Percentiles rank a stretch among this genome's conserved stretches.
These are phyloP conservation scores for Myocastor coypus DNA, from an alignment of 2,113 vertebrate genomes.

Conservation along the genomic window DNA sequence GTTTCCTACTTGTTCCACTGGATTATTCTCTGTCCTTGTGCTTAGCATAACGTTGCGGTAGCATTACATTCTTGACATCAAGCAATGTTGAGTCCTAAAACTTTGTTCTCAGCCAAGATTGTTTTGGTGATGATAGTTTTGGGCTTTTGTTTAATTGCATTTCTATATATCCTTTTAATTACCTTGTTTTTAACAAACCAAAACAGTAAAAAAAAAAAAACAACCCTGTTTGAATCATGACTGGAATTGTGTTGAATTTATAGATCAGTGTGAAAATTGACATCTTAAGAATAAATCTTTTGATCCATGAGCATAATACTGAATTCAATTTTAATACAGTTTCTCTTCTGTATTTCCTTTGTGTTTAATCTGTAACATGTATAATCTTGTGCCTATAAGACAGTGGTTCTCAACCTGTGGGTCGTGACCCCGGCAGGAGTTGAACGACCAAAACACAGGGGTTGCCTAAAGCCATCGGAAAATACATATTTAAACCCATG, in stretches of 20 bases:
- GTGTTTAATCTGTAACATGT: not conserved
- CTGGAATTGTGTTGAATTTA: not conserved
- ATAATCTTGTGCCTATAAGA: not conserved
- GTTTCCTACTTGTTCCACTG: not conserved
- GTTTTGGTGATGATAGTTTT: not conserved
- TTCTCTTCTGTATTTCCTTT: not conserved
- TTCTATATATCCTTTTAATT: not conserved
- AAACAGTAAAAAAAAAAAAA: not conserved
- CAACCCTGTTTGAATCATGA: not conserved
- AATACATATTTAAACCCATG: no score
- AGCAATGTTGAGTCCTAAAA: not conserved
- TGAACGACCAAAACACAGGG: no score
- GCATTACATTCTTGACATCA: not conserved
- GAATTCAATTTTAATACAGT: slow-evolving; percentile 1
- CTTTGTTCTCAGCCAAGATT: not conserved
- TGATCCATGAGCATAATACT: slow-evolving; percentile 6
- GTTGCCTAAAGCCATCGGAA: no score
- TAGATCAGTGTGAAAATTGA: slow-evolving; percentile 16
- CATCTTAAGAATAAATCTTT: not conserved
- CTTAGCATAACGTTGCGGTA: not conserved
- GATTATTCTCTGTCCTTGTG: not conserved
- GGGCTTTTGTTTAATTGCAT: not conserved
- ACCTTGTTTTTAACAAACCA: not conserved
- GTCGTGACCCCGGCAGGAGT: no score
- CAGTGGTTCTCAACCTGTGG: no score